These are phyloP conservation scores for Coracopsis vasa DNA, from an alignment of 2,113 vertebrate genomes.

Conservation along the genomic window DNA sequence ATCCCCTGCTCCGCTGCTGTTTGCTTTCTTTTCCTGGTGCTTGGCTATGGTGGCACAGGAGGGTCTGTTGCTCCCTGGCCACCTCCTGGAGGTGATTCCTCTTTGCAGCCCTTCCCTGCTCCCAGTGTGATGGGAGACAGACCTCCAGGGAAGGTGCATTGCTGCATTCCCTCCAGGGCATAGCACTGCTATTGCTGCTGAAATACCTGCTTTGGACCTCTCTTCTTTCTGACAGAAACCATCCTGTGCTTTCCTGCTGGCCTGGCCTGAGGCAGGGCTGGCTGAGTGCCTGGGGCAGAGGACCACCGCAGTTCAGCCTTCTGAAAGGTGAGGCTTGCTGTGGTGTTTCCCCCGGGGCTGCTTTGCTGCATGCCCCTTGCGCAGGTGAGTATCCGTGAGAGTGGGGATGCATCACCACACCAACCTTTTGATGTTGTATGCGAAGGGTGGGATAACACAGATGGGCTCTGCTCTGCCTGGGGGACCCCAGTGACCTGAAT, in stretches of 20 bases:
- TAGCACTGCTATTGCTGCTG: not conserved
- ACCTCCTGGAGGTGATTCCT: accelerated
- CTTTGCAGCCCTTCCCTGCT: no score
- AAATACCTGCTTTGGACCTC: not conserved
- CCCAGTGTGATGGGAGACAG: accelerated
- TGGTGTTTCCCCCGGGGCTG: not conserved
- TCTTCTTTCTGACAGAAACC: no score
- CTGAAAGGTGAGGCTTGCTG: not conserved
- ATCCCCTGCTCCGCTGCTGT: not conserved
- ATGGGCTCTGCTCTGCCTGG: not conserved
- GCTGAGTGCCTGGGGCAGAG: not conserved
- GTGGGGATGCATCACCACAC: accelerated
- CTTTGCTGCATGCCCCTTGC: not conserved
- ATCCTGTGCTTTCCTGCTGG: not conserved
- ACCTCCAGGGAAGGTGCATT: no score
- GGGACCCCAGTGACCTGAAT: not conserved
- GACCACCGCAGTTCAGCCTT: accelerated
- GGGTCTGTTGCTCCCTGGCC: not conserved
- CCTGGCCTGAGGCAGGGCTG: not conserved
- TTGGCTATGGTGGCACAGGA: not conserved
- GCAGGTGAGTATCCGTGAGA: accelerated
- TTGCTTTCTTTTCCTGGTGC: not conserved
- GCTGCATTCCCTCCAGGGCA: not conserved
- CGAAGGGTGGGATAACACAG: not conserved
- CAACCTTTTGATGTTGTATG: not conserved